Conservation (phyloP, 2,797 vertebrate species). For the Brotogeris chrysoptera region DNA sequence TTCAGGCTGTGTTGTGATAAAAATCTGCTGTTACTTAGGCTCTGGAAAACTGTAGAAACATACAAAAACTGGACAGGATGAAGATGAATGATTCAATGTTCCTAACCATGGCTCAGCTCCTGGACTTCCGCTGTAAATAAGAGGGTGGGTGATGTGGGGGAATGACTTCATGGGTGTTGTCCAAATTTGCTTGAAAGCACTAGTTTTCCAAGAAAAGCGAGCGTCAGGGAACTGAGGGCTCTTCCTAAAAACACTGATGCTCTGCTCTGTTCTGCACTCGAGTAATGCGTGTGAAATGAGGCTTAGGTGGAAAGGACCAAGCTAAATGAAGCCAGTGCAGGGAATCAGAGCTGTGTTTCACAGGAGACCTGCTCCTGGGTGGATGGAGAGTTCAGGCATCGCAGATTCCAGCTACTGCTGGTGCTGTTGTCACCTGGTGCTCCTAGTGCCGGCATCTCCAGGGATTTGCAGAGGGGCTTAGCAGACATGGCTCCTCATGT, state of each 20-base stretch:
- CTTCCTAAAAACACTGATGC: background rate
- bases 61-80: background rate
- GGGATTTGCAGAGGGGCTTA: background rate
- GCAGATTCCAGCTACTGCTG: background rate
- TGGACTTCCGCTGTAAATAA: background rate
- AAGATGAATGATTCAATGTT: background rate
- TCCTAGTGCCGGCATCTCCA: background rate
- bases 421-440: background rate
- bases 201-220: background rate
- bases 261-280: background rate
- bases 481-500: rapidly evolving
- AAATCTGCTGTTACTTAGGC: background rate
- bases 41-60: background rate
- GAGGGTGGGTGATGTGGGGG: background rate
- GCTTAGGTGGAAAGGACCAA: background rate
- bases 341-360: background rate
- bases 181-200: background rate
- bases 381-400: rapidly evolving
- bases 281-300: background rate
- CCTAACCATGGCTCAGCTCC: background rate
- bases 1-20: background rate
- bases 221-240: background rate
- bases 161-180: background rate
- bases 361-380: background rate
- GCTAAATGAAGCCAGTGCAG: background rate